A percentile compares a stretch with the other conserved stretches of the same genome.
phyloP scores from a whole-genome alignment of 2,888 invertebrate genomes.

The Copidosoma aretas region DNA sequence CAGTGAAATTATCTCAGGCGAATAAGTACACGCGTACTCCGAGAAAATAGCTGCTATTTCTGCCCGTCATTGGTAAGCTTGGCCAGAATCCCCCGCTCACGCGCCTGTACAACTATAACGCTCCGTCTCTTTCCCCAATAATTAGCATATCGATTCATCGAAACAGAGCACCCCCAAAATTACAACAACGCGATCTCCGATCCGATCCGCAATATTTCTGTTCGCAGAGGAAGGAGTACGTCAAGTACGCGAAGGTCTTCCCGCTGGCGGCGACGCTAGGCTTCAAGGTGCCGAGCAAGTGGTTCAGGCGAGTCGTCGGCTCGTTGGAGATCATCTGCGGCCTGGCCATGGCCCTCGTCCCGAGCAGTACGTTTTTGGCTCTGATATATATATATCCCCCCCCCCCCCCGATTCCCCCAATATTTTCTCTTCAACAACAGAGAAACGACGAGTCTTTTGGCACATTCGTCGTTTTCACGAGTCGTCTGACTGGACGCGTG shows the following conservation, averaged over 20 bases:
- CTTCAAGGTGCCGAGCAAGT: slow-evolving; percentile 89
- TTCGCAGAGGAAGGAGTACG: slow-evolving; percentile 87
- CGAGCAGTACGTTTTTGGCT: slow-evolving; percentile 74
- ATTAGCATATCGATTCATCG: no score
- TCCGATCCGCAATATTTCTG: no score
- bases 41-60: slow-evolving; percentile 24
- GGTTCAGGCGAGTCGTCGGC: slow-evolving; percentile 87
- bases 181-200: no score
- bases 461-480: no score
- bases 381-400: background rate
- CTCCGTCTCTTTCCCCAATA: no score
- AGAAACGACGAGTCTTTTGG: no score
- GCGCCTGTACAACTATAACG: no score
- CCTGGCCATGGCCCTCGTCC: slow-evolving; percentile 80
- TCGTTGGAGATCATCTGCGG: slow-evolving; percentile 86
- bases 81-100: background rate
- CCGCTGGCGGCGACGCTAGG: slow-evolving; percentile 81
- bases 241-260: slow-evolving; percentile 95
- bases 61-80: slow-evolving; percentile 31
- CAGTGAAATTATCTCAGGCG: no score
- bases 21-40: no score
- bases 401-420: background rate
- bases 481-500: no score
- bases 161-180: no score
- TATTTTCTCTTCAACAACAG: no score